These are phyloP conservation scores for Zosterops pallidus DNA, from an alignment of 2,113 vertebrate species.

Conservation along the genomic window DNA sequence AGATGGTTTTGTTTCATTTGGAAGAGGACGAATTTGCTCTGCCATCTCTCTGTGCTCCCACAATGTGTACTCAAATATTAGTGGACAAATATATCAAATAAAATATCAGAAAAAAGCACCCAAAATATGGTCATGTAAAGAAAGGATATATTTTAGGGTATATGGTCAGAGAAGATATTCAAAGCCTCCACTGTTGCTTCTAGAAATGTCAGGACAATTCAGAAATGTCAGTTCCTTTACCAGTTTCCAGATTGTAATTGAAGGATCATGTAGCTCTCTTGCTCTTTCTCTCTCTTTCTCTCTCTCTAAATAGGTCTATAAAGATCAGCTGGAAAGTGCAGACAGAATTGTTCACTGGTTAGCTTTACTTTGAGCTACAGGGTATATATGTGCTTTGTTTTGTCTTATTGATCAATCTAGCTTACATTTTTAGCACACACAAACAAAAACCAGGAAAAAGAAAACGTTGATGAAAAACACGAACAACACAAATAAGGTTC, in stretches of 20 bases:
- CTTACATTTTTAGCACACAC: conserved; percentile 82
- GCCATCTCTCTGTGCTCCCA: not conserved
- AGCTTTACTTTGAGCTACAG: conserved; percentile 60
- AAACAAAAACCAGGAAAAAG: conserved; percentile 73
- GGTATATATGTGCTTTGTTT: conserved; percentile 62
- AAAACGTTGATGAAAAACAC: conserved; percentile 77
- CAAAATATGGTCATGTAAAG: conserved; percentile 9
- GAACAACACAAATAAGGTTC: conserved; percentile 83
- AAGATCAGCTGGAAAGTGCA: conserved; percentile 59
- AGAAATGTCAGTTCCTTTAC: conserved; percentile 55
- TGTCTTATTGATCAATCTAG: conserved; percentile 61
- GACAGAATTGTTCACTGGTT: conserved; percentile 53
- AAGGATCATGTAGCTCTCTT: conserved; percentile 50
- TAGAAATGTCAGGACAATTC: conserved; percentile 49
- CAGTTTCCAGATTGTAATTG: conserved; percentile 31
- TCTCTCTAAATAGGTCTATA: conserved; percentile 51
- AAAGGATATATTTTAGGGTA: conserved; percentile 8
- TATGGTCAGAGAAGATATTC: conserved; percentile 32
- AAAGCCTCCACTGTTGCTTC: conserved; percentile 21
- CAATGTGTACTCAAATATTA: not conserved
- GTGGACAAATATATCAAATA: conserved; percentile 22
- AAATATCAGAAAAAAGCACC: conserved; percentile 23
- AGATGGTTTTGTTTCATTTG: not conserved
- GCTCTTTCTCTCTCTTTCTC: conserved; percentile 14
- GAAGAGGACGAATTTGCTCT: not conserved